Evolutionary conservation across 2,888 invertebrate species (phyloP), one percentile per base, ranked within the genome.

Genomic region (Drosophila rubida): DNA sequence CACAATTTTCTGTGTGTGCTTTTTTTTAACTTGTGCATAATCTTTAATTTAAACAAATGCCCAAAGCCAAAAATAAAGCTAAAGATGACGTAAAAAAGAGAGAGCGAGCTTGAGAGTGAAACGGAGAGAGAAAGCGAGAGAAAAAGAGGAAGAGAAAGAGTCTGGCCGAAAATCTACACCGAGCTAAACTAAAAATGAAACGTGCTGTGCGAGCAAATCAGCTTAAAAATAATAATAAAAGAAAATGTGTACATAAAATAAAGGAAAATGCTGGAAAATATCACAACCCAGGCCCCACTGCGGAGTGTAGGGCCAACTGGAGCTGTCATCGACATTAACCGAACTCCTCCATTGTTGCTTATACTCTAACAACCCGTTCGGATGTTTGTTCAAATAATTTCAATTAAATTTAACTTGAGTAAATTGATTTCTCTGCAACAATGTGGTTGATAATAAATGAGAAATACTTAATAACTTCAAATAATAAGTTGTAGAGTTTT

Each of bases 41-140:
- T 84, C 85, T 76, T 72, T 67, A 82, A 79, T 78, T 84, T 84
- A 73, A 82, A 87, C 82, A 85, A 87, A 87, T 87, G 85, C 87
- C 85, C 55, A 73, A 71, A 78, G 76, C 79, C 60, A 67, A 76
- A 76, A 76, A 79, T 78, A 76, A 76, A 73, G 58, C 58, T 64
- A 61, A 64, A 69, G 58, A 69, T 49, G 71, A 48, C 39, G 48
- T 13, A 35, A 46, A 45, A 27, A 13, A 41, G 1, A 19, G 51
- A 22, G 23, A 16, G n/a, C 25, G 25, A 11, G 22, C 11, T 27
- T 45, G 27, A 42, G 32, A 37, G 23, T 35, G 25, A 27, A 14
- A 13, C 11, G 5, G 48, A 16, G 9, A 23, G 11, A 1, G 11
- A 27, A 3, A n/a, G 4, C 11, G 23, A 54, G 25, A 19, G 7